Conservation (phyloP, 2,797 vertebrate species). For the Lithobates pipiens region DNA sequence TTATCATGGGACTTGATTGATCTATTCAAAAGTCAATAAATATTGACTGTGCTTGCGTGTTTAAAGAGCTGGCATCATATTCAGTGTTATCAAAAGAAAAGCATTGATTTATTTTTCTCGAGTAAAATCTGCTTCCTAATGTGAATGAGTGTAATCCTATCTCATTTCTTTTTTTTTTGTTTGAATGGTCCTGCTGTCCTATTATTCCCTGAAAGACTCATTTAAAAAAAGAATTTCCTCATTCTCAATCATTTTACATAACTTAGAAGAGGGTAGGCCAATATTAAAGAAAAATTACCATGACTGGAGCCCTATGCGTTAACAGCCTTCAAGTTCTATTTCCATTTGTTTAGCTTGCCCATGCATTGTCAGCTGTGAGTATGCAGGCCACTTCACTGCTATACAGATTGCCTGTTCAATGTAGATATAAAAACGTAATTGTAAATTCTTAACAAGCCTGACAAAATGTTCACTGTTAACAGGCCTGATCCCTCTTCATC, state of each 20-base stretch:
- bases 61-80: slow-evolving; percentile 59
- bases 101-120: slow-evolving; percentile 57
- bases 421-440: no score
- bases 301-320: background rate
- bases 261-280: slow-evolving; percentile 1
- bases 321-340: background rate
- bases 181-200: slow-evolving; percentile 23
- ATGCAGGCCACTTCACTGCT: no score
- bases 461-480: no score
- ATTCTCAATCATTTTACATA: slow-evolving; percentile 46
- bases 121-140: slow-evolving; percentile 35
- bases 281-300: slow-evolving; percentile 24
- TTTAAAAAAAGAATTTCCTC: slow-evolving; percentile 10
- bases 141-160: slow-evolving; percentile 41
- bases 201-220: slow-evolving; percentile 18
- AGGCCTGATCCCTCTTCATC: background rate
- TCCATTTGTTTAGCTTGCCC: background rate
- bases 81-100: slow-evolving; percentile 54
- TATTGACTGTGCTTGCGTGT: slow-evolving; percentile 72
- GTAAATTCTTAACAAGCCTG: no score
- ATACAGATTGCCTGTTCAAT: no score
- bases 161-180: slow-evolving; percentile 19
- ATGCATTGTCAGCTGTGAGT: background rate
- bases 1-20: slow-evolving; percentile 70
- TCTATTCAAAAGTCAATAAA: slow-evolving; percentile 73